A percentile compares a stretch with the other conserved stretches of the same genome.
Evolutionary conservation across 2,797 vertebrate species (phyloP).

Genomic region (Manis pentadactyla): DNA sequence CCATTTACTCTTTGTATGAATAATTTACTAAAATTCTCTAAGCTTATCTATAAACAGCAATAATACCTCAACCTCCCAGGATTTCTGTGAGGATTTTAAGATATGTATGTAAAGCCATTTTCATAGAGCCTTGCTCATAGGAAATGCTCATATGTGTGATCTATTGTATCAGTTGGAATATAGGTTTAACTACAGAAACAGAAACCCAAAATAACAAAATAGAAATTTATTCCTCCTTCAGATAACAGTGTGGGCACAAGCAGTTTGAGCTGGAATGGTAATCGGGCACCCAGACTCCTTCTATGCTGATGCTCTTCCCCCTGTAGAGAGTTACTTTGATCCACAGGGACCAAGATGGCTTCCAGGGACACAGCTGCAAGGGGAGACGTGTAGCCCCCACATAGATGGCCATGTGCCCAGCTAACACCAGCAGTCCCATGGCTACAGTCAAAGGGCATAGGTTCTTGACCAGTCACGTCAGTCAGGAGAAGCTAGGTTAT

Average conservation of each 20-base stretch:
- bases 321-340: neutral
- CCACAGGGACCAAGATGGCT: neutral
- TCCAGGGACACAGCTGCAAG: neutral
- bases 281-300: neutral
- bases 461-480: neutral
- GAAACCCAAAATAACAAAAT: neutral
- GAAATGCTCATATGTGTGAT: neutral
- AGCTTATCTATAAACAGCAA: neutral
- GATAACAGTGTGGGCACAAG: neutral
- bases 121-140: neutral
- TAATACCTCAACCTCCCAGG: neutral
- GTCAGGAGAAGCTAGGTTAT: neutral
- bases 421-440: neutral
- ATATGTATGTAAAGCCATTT: neutral
- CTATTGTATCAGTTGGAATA: neutral
- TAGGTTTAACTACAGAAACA: neutral
- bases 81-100: neutral
- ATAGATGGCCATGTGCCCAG: neutral
- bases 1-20: neutral
- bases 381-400: neutral
- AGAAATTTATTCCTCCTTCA: neutral
- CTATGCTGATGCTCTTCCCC: neutral
- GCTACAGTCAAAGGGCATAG: neutral
- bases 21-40: neutral
- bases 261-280: neutral